Evolutionary conservation across 2,888 invertebrate species (phyloP), one percentile per base, ranked within the genome.

Genomic region (Athetis lepigone): DNA sequence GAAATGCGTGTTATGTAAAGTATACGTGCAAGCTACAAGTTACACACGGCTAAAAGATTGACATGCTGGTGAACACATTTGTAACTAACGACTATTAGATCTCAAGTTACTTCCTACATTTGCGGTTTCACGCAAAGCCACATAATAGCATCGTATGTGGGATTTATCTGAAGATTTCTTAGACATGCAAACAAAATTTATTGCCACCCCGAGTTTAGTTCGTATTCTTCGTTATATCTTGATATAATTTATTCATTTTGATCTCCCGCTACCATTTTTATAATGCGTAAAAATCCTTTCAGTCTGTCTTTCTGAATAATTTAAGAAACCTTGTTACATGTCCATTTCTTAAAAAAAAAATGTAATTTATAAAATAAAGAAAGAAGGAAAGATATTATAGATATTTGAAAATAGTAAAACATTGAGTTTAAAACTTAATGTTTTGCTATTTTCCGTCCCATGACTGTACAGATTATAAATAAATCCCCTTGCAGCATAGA

Each of bases 31-130:
- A 51, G 27, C 51, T 39, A 50, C 46, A 23, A 45, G n/a, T n/a
- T 58, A 67, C 37, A 27, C 42, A 55, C 51, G 57, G 33, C 62
- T 64, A 66, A 54, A 33, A 60, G 19, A 70, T 63, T 65, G 59
- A 64, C 45, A 61, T 59, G 60, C 61, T 47, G 57, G 61, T 75
- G 60, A 56, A 61, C 57, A 72, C 61, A 65, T 72, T 70, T 47
- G 65, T 75, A 77, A 80, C 78, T 80, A 82, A 79, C 78, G 68
- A 75, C 75, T 79, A 80, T 80, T 74, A 76, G 61, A 79, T 83
- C 79, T 85, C 82, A 74, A 77, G 79, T 88, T 87, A 86, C 88
- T 87, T 85, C 85, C 86, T 84, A 72, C 75, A 81, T 84, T 85
- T 87, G 90, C 79, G 89, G 89, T 87, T 79, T 76, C 73, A 78